Base-by-base conservation (phyloP, 2,888 invertebrate species). In the Ectropis crepuscularia region DNA sequence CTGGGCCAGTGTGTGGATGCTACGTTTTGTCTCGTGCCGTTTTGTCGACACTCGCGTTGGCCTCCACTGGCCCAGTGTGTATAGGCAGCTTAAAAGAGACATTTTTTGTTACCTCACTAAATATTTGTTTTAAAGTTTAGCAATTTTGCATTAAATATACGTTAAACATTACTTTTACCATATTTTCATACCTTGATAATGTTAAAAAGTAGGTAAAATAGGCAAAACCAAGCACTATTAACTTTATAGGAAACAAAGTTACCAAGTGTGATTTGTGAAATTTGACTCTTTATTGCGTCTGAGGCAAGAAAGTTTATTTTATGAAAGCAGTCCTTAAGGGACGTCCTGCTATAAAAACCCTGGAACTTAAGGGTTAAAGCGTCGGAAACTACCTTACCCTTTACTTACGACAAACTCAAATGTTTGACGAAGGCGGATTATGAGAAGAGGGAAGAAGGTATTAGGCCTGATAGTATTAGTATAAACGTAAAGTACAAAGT, bases 271-370 rank as follows among this genome's bases (percentile, higher is more conserved):
- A 74, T 77, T 75, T 63, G 70, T 58, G 72, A 75, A 78, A 77
- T 75, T 73, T 72, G 62, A 39, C 61, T 73, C 71, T 75, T 78
- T 74, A 77, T 69, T 68, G 65, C 70, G 60, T 68, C 65, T 57
- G 60, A 48, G 65, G 69, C 61, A 65, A 57, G 61, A 65, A 78
- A 75, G 69, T 80, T 75, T 76, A 75, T 77, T 77, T 77, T 77
- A 79, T 74, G 71, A 63, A 67, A 68, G 54, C 61, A 74, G 63
- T 68, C 74, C 70, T 72, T 53, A 71, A 54, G 71, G 75, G 68
- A 74, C 77, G 73, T 74, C 72, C 72, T 49, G 64, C 74, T 74
- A 72, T 76, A 74, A 75, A 77, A 74, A 70, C 67, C 68, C 71
- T 63, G 59, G 59, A 65, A 55, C 51, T 67, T 61, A 55, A 46